Percentiles rank a stretch among this genome's conserved stretches.
phyloP scores from a whole-genome alignment of 2,113 vertebrate species.

The Nipponia nippon region DNA sequence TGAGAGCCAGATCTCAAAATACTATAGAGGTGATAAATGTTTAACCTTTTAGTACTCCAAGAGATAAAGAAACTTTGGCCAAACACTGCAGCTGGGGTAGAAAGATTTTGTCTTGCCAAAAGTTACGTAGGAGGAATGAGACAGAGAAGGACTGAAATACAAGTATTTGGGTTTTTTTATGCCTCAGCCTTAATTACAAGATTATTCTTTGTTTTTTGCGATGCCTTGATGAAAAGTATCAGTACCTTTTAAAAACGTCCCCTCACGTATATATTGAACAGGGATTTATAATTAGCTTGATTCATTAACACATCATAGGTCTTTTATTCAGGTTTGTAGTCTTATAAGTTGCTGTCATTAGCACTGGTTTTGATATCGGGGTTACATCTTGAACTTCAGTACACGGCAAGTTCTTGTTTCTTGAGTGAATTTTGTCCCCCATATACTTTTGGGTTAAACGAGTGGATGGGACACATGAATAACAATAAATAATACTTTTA shows the following conservation, averaged over 20 bases:
- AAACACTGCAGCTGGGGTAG: background rate
- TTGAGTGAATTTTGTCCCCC: background rate
- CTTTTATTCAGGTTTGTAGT: background rate
- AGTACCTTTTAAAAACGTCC: background rate
- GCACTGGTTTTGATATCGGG: background rate
- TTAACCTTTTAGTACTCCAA: background rate
- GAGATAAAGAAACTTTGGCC: background rate
- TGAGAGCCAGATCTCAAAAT: accelerated
- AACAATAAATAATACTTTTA: background rate
- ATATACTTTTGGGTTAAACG: background rate
- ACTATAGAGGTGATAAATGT: accelerated
- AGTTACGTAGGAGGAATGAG: background rate
- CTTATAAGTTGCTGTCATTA: background rate
- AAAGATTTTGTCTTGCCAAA: background rate
- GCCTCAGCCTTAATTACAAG: background rate
- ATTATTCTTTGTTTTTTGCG: background rate
- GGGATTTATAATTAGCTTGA: background rate
- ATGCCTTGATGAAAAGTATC: background rate
- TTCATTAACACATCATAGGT: background rate
- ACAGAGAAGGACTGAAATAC: background rate
- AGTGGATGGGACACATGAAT: background rate
- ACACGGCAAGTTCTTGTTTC: background rate
- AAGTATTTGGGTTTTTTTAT: background rate
- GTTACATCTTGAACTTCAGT: background rate
- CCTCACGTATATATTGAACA: background rate